These are phyloP conservation scores for Hyla sarda DNA, from an alignment of 2,113 vertebrate species.

Conservation along the genomic window DNA sequence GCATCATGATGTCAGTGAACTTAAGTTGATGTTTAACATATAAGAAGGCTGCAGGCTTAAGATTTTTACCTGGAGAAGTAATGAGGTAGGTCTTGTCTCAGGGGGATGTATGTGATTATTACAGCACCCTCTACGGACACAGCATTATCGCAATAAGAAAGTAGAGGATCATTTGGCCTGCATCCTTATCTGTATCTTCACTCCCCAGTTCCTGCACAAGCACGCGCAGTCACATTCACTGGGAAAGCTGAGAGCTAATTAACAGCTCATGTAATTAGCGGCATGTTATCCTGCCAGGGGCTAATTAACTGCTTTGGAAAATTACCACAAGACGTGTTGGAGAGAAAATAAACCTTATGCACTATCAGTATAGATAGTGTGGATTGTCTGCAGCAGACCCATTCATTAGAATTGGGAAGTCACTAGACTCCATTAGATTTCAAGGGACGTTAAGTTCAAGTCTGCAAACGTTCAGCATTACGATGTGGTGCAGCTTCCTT, in stretches of 20 bases:
- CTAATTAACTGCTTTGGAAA: slow-evolving; percentile 59
- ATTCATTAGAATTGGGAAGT: slow-evolving; percentile 39
- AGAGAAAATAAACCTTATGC: slow-evolving; percentile 52
- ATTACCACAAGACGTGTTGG: slow-evolving; percentile 51
- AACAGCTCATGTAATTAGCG: slow-evolving; percentile 59
- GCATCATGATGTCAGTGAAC: no score
- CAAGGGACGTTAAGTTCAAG: not conserved
- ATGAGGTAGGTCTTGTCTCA: no score
- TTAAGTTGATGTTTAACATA: no score
- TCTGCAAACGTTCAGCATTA: not conserved
- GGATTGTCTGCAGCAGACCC: slow-evolving; percentile 17
- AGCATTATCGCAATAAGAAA: not conserved
- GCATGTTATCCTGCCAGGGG: slow-evolving; percentile 55
- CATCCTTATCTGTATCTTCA: not conserved
- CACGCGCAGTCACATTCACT: slow-evolving; percentile 29
- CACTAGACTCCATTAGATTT: not conserved
- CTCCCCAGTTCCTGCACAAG: not conserved
- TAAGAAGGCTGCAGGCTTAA: no score
- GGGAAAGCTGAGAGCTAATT: slow-evolving; percentile 58
- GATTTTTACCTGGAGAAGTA: no score
- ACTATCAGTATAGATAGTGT: slow-evolving; percentile 34
- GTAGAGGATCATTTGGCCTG: not conserved
- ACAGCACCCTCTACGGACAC: no score
- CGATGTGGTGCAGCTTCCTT: not conserved
- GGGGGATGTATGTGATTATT: no score